A percentile compares a stretch with the other conserved stretches of the same genome.
These are phyloP conservation scores for Steinernema hermaphroditum DNA, from an alignment of 2,888 invertebrate genomes.

Conservation along the genomic window DNA sequence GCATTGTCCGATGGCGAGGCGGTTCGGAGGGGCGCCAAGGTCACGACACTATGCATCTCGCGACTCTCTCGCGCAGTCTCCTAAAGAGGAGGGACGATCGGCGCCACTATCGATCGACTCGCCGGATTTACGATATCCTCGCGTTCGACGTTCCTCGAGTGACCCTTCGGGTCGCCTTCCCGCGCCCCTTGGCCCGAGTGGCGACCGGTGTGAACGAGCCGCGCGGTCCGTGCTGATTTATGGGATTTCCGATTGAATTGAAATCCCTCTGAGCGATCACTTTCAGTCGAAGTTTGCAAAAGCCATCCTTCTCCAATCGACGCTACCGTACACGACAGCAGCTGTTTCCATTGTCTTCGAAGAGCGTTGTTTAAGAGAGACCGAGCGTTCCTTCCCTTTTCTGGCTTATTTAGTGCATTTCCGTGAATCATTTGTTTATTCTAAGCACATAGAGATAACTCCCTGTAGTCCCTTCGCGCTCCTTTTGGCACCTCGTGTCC, in stretches of 20 bases:
- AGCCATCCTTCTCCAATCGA: no score
- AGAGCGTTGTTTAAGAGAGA: no score
- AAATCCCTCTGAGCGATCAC: neutral
- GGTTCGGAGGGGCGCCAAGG: neutral
- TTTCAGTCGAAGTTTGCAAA: no score
- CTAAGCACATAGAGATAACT: no score
- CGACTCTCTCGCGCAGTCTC: conserved; percentile 12
- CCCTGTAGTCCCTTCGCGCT: neutral
- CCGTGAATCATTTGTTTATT: no score
- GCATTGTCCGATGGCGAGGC: conserved; percentile 16
- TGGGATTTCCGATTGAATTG: neutral
- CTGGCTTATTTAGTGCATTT: no score
- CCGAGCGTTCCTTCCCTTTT: no score
- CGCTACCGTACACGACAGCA: no score
- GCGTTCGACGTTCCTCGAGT: conserved; percentile 16
- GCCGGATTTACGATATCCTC: conserved; percentile 23
- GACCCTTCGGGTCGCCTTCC: conserved; percentile 20
- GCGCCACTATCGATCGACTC: neutral
- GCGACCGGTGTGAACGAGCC: conserved; percentile 12
- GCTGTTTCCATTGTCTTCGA: no score
- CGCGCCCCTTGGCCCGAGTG: neutral
- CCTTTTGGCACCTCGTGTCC: neutral
- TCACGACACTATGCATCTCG: conserved; percentile 26
- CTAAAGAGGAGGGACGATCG: neutral
- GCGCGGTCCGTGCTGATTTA: conserved; percentile 21